Percentiles rank a stretch among this genome's conserved stretches.
Evolutionary conservation across 1,140 invertebrate genomes (phyloP).

Genomic region (Drosophila pallidifrons): DNA sequence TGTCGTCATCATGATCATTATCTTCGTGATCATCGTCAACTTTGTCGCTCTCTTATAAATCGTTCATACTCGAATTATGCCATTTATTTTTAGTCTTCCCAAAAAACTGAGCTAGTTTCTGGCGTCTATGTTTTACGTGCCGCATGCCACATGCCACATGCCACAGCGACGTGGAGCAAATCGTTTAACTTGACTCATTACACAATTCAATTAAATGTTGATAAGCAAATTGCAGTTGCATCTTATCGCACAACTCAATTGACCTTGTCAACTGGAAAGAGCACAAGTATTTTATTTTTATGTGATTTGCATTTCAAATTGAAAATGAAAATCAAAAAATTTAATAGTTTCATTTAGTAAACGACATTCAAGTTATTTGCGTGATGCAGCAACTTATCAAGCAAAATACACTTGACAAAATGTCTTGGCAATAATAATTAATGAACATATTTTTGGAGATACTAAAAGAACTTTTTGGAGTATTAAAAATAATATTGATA

Average conservation of each 20-base stretch:
- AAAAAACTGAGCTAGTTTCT: conserved; percentile 16
- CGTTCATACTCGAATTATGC: conserved; percentile 67
- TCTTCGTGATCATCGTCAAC: conserved; percentile 38
- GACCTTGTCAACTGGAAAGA: neutral
- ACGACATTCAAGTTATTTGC: conserved; percentile 21
- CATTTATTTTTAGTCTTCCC: conserved; percentile 69
- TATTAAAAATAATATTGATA: neutral
- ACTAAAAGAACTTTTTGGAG: neutral
- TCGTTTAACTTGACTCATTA: neutral
- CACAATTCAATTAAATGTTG: neutral
- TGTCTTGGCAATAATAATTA: neutral
- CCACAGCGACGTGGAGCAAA: neutral
- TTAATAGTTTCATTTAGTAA: conserved; percentile 15
- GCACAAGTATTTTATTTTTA: neutral
- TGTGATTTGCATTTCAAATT: conserved; percentile 1
- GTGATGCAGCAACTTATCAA: conserved; percentile 20
- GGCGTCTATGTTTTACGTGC: conserved; percentile 1
- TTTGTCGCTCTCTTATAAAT: conserved; percentile 51
- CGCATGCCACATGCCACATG: conserved; percentile 8
- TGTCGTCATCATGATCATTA: conserved; percentile 31
- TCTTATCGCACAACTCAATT: conserved; percentile 1
- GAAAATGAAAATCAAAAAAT: neutral
- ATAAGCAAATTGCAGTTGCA: neutral
- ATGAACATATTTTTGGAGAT: neutral
- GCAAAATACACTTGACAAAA: conserved; percentile 12